A percentile compares a stretch with the other conserved stretches of the same genome.
Conservation (phyloP, 2,113 vertebrate species). For the Pagrus major region DNA sequence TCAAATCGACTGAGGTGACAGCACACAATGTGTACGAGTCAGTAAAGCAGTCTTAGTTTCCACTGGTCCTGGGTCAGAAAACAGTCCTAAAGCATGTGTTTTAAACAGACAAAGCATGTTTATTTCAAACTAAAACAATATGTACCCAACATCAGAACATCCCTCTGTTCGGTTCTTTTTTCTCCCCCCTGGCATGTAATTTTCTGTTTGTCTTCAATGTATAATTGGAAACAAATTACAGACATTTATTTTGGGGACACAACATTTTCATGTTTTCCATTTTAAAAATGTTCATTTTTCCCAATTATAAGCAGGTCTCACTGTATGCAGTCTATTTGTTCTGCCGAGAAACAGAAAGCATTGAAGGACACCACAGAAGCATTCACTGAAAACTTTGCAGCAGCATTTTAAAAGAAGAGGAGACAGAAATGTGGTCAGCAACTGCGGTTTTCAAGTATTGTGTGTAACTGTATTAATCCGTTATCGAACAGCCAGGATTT, state of each 20-base stretch:
- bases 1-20: conserved; percentile 67
- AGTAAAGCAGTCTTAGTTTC: conserved; percentile 70
- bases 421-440: conserved; percentile 88
- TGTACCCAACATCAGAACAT: conserved; percentile 93
- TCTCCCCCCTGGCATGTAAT: conserved; percentile 71
- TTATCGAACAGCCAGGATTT: conserved; percentile 89
- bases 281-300: conserved; percentile 63
- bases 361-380: conserved; percentile 81
- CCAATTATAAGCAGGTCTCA: conserved; percentile 86
- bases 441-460: conserved; percentile 88
- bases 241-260: conserved; percentile 96
- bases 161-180: conserved; percentile 82
- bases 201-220: conserved; percentile 88
- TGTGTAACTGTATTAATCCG: conserved; percentile 87
- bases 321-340: conserved; percentile 68
- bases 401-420: conserved; percentile 89
- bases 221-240: conserved; percentile 94
- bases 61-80: conserved; percentile 86
- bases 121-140: conserved; percentile 99
- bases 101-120: conserved; percentile 98
- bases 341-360: conserved; percentile 79
- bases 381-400: conserved; percentile 92
- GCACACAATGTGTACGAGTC: conserved; percentile 61
- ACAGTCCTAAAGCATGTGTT: conserved; percentile 96
- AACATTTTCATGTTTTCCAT: conserved; percentile 90